These are phyloP conservation scores for Parelbella ahira DNA, from an alignment of 2,888 invertebrate genomes.

Conservation along the genomic window DNA sequence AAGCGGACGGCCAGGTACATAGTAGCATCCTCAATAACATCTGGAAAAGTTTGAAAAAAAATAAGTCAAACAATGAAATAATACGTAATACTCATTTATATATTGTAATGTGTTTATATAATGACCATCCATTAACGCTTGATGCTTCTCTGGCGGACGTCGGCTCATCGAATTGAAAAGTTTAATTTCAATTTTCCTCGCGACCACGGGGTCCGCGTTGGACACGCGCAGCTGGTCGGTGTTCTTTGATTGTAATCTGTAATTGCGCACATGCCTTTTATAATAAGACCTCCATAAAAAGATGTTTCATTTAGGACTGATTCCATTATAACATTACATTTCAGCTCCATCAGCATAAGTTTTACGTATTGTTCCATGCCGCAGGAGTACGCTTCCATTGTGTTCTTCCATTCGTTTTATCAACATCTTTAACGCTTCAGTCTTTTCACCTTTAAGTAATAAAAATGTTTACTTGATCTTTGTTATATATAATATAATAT, in stretches of 20 bases:
- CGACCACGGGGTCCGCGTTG: slow-evolving; percentile 55
- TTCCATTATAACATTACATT: slow-evolving; percentile 42
- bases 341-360: slow-evolving; percentile 52
- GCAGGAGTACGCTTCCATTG: slow-evolving; percentile 47
- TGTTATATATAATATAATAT: too few species aligned
- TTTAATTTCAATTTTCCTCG: slow-evolving; percentile 64
- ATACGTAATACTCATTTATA: too few species aligned
- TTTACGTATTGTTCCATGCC: slow-evolving; percentile 60
- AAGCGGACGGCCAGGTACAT: slow-evolving; percentile 57
- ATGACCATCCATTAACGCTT: slow-evolving; percentile 49
- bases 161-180: slow-evolving; percentile 47
- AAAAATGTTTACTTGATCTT: too few species aligned
- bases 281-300: too few species aligned
- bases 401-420: slow-evolving; percentile 46
- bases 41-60: too few species aligned
- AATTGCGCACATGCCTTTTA: too few species aligned
- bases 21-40: slow-evolving; percentile 58
- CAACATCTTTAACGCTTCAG: slow-evolving; percentile 49
- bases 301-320: too few species aligned
- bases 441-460: slow-evolving; percentile 49
- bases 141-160: slow-evolving; percentile 40
- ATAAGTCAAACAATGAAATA: too few species aligned
- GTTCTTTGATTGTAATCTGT: slow-evolving; percentile 54
- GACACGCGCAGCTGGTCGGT: slow-evolving; percentile 49
- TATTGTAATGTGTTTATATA: too few species aligned